Evolutionary conservation across 2,888 invertebrate species (phyloP).

Genomic region (Protonemura montana): DNA sequence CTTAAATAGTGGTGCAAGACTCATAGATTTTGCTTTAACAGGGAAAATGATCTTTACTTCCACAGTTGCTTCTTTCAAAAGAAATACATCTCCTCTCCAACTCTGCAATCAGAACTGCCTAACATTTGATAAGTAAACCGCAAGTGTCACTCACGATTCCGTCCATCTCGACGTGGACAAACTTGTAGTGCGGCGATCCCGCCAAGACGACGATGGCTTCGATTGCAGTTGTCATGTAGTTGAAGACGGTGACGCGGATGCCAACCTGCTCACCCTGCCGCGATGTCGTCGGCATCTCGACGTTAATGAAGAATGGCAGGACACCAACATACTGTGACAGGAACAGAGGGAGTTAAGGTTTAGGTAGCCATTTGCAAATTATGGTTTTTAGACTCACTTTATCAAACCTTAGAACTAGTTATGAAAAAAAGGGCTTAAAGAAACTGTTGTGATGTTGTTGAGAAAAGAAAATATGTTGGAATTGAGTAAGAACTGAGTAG

Average conservation of each 20-base stretch:
- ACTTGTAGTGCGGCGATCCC: conserved; percentile 86
- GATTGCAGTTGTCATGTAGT: conserved; percentile 85
- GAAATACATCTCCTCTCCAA: no score
- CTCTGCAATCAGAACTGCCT: no score
- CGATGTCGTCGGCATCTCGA: conserved; percentile 86
- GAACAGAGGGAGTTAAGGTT: background rate
- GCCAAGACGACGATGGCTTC: conserved; percentile 88
- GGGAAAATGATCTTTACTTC: no score
- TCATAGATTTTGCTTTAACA: no score
- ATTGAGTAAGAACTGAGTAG: no score
- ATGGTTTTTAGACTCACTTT: background rate
- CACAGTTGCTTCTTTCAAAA: no score
- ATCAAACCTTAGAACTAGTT: no score
- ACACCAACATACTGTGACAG: conserved; percentile 80
- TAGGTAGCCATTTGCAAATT: conserved; percentile 38
- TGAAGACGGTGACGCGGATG: conserved; percentile 90
- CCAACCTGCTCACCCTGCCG: conserved; percentile 94
- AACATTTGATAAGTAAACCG: no score
- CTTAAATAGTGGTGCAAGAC: no score
- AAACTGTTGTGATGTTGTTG: no score
- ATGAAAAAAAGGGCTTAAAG: no score
- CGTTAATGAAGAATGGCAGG: conserved; percentile 92
- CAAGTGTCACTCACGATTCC: conserved; percentile 70
- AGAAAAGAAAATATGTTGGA: no score
- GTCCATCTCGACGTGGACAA: conserved; percentile 88